Conservation (phyloP, 2,113 vertebrate genomes). For the Terrapene triunguis region DNA sequence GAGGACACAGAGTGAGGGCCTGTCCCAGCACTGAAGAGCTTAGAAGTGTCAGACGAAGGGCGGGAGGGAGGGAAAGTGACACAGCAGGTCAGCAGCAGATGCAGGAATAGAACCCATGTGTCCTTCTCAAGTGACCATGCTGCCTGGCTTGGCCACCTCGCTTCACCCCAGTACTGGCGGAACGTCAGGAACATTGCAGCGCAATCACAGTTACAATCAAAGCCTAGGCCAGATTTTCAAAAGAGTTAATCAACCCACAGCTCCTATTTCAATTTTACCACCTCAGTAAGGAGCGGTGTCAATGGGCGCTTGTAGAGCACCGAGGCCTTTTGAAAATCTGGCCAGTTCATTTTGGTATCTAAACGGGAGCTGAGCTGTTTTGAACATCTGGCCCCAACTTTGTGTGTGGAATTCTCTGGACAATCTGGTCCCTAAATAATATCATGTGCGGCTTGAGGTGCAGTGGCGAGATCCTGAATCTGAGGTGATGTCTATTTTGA, state of each 20-base stretch:
- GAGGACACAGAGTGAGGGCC: neutral
- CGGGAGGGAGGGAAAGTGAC: neutral
- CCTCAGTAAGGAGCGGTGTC: neutral
- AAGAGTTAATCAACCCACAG: neutral
- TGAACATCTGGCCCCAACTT: too few relatives aligned
- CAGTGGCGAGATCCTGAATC: neutral
- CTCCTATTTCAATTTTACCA: neutral
- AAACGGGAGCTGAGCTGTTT: too few relatives aligned
- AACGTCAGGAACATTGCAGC: neutral
- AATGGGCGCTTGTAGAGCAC: too few relatives aligned
- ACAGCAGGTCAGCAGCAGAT: neutral
- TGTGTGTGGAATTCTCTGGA: too few relatives aligned
- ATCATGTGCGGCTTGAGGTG: too few relatives aligned
- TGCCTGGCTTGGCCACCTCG: neutral
- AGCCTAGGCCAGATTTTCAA: neutral
- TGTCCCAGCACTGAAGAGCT: neutral
- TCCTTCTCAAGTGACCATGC: neutral
- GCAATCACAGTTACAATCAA: rapidly evolving
- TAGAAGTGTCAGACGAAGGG: neutral
- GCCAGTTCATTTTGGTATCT: too few relatives aligned
- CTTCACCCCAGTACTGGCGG: neutral
- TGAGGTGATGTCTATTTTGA: neutral
- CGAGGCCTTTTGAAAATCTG: too few relatives aligned
- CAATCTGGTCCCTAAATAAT: too few relatives aligned
- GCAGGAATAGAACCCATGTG: neutral